phyloP scores from a whole-genome alignment of 2,113 vertebrate genomes.

The Tapirus terrestris region DNA sequence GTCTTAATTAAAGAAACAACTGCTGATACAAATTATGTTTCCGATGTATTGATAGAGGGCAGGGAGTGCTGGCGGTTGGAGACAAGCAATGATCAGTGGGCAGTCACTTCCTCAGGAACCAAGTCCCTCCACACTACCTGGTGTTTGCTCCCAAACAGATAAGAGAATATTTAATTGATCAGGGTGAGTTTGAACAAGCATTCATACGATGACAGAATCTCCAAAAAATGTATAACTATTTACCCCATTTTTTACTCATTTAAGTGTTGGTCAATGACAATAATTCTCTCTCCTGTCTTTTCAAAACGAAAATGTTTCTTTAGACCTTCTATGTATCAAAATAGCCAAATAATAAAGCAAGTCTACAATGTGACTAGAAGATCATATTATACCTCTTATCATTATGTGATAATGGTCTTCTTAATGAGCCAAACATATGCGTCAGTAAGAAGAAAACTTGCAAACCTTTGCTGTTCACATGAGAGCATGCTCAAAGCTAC shows the following conservation, averaged over 20 bases:
- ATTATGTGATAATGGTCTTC: neutral
- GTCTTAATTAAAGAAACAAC: conserved; percentile 99
- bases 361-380: too few species aligned
- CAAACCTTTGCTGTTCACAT: conserved; percentile 9
- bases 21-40: conserved; percentile 97
- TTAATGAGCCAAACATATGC: neutral
- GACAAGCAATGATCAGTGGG: conserved; percentile 88
- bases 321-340: neutral
- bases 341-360: neutral
- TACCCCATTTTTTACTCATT: neutral
- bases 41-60: conserved; percentile 90
- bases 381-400: neutral
- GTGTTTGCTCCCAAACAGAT: fast-evolving
- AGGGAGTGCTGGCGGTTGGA: conserved; percentile 84
- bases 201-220: fast-evolving
- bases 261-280: neutral
- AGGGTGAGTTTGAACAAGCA: fast-evolving
- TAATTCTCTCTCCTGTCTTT: neutral
- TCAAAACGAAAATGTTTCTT: neutral
- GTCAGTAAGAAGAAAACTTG: conserved; percentile 77
- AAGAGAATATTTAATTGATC: neutral
- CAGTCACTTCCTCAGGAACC: conserved; percentile 88
- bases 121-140: neutral
- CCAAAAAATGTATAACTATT: fast-evolving
- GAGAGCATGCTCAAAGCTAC: conserved; percentile 58